A percentile compares a stretch with the other conserved stretches of the same genome.
Evolutionary conservation across 2,797 vertebrate genomes (phyloP).

Genomic region (Holocentrus rufus): DNA sequence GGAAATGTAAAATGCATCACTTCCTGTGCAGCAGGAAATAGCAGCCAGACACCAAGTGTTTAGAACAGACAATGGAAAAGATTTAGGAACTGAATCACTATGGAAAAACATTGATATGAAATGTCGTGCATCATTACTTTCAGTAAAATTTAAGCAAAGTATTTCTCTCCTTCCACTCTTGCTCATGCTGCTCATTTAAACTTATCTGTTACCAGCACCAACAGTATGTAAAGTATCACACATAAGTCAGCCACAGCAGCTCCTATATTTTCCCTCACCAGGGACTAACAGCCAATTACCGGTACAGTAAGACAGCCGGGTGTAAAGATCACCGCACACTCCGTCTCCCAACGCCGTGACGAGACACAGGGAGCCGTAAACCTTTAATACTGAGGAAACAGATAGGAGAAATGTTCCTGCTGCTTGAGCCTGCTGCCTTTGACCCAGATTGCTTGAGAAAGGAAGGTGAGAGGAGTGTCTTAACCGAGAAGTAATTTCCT

Average conservation of each 20-base stretch:
- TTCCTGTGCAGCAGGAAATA: no score
- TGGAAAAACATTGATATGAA: no score
- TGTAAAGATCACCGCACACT: constrained; percentile 9
- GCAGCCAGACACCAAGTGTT: no score
- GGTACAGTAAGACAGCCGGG: background rate
- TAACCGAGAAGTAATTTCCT: constrained; percentile 59
- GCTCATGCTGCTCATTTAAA: no score
- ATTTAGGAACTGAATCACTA: no score
- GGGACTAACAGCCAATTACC: constrained; percentile 15
- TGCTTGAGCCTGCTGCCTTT: constrained; percentile 8
- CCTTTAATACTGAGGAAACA: constrained; percentile 13
- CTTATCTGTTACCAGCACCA: background rate
- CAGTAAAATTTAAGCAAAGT: no score
- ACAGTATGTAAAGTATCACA: background rate
- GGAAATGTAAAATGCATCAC: no score
- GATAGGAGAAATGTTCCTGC: constrained; percentile 6
- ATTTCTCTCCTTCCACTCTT: no score
- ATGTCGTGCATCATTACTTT: no score
- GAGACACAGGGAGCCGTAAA: constrained; percentile 7
- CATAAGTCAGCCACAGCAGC: background rate
- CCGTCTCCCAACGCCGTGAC: background rate
- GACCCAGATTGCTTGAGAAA: constrained; percentile 55
- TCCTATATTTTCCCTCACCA: background rate
- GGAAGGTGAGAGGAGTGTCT: constrained; percentile 44
- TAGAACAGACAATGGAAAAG: no score